Conservation (phyloP, 2,113 vertebrate species). For the Micronycteris hirsuta region DNA sequence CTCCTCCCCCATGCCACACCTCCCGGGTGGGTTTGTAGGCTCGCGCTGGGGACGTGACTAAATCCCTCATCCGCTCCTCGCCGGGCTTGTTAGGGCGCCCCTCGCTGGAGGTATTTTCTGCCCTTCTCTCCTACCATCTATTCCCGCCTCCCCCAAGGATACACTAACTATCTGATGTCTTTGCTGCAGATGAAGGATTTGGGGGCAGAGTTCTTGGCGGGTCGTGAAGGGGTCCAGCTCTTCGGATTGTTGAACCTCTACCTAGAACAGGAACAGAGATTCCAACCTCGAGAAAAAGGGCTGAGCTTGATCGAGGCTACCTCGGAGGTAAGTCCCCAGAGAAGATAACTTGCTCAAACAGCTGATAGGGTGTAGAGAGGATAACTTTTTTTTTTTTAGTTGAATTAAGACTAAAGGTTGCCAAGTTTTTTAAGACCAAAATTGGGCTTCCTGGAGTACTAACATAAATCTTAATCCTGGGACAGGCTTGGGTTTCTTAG, state of each 20-base stretch:
- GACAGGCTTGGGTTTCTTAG: background rate
- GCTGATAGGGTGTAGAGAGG: background rate
- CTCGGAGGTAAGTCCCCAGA: constrained; percentile 74
- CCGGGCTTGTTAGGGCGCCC: background rate
- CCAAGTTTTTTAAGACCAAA: background rate
- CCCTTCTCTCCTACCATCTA: accelerated
- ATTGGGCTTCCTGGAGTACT: background rate
- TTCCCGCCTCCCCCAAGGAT: accelerated
- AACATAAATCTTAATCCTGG: background rate
- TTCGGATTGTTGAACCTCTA: constrained; percentile 92
- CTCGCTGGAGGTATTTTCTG: background rate
- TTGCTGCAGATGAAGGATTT: constrained; percentile 76
- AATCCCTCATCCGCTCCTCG: background rate
- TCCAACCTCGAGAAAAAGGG: constrained; percentile 90
- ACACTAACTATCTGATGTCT: background rate
- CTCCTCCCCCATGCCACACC: constrained; percentile 48
- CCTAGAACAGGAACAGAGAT: constrained; percentile 89
- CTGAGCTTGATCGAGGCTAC: constrained; percentile 90
- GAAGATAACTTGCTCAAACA: background rate
- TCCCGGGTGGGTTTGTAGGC: background rate
- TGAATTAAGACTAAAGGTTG: background rate
- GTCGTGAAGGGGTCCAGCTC: constrained; percentile 88
- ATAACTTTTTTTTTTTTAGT: background rate
- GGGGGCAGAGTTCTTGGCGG: constrained; percentile 75
- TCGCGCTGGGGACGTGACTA: background rate